These are phyloP conservation scores for Carapus acus DNA, from an alignment of 2,797 vertebrate genomes.

Conservation along the genomic window DNA sequence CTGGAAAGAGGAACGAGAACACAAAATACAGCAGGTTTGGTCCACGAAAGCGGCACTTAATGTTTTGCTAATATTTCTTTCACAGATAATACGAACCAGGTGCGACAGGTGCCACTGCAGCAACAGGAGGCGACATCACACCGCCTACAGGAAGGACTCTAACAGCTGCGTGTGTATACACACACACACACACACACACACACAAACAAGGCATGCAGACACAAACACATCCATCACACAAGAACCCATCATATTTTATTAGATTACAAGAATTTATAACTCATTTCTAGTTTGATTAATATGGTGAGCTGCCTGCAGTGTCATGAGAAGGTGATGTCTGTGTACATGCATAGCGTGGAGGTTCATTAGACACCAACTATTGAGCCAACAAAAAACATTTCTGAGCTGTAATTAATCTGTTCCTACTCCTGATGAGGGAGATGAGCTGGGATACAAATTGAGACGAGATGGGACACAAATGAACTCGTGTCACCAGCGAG, in stretches of 20 bases:
- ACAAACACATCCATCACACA: too few species aligned
- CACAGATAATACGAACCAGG: slow-evolving; percentile 54
- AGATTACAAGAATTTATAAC: slow-evolving; percentile 10
- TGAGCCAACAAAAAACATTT: too few species aligned
- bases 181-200: slow-evolving; percentile 19
- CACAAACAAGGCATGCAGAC: too few species aligned
- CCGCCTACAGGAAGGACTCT: slow-evolving; percentile 69
- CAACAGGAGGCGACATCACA: slow-evolving; percentile 61
- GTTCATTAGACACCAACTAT: too few species aligned
- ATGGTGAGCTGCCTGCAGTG: background rate
- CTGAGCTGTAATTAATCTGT: too few species aligned
- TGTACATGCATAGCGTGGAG: background rate
- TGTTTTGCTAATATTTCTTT: slow-evolving; percentile 27
- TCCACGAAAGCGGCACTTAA: slow-evolving; percentile 17
- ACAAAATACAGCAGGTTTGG: slow-evolving; percentile 26
- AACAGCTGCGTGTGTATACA: slow-evolving; percentile 59
- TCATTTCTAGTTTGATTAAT: slow-evolving; percentile 5
- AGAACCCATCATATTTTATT: slow-evolving; percentile 11
- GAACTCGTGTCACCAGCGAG: background rate
- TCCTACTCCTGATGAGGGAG: background rate
- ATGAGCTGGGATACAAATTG: background rate
- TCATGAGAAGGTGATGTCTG: background rate
- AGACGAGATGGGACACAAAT: too few species aligned
- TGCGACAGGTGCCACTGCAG: slow-evolving; percentile 60
- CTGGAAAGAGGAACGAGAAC: slow-evolving; percentile 56